A percentile compares a stretch with the other conserved stretches of the same genome.
Evolutionary conservation across 2,888 invertebrate genomes (phyloP).

Genomic region (Drosophila seclusa): DNA sequence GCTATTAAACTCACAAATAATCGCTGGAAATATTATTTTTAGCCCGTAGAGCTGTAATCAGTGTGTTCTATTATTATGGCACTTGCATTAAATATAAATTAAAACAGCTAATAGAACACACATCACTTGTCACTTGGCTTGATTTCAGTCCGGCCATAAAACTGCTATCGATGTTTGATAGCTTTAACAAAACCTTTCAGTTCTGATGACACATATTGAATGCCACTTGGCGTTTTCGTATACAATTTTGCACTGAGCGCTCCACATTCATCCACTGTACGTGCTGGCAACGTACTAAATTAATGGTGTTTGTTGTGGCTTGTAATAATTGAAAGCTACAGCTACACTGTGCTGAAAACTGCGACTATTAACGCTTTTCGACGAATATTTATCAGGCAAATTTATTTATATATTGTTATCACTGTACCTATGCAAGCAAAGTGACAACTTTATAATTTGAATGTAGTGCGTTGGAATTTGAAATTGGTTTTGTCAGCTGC

Average conservation of each 20-base stretch:
- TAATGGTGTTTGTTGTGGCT: slow-evolving; percentile 13
- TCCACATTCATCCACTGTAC: slow-evolving; percentile 39
- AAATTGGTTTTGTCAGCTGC: slow-evolving; percentile 46
- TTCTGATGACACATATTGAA: slow-evolving; percentile 20
- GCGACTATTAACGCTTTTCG: background rate
- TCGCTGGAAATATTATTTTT: background rate
- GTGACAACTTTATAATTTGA: slow-evolving; percentile 20
- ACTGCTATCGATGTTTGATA: slow-evolving; percentile 6
- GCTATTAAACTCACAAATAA: slow-evolving; percentile 2
- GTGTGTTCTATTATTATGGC: slow-evolving; percentile 27
- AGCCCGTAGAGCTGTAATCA: slow-evolving; percentile 9
- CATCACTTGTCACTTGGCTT: slow-evolving; percentile 10
- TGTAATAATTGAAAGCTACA: background rate
- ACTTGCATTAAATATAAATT: slow-evolving; percentile 32
- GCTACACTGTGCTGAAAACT: background rate
- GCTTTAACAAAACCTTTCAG: slow-evolving; percentile 25
- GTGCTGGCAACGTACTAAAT: slow-evolving; percentile 43
- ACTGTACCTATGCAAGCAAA: background rate
- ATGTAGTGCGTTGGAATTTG: background rate
- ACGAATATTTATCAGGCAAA: background rate
- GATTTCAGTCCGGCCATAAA: slow-evolving; percentile 1
- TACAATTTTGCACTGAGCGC: slow-evolving; percentile 35
- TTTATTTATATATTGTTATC: background rate
- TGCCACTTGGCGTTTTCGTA: slow-evolving; percentile 1
- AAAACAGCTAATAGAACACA: slow-evolving; percentile 26